Evolutionary conservation across 2,888 invertebrate species (phyloP).

Genomic region (Cryptocheilus praepositus): DNA sequence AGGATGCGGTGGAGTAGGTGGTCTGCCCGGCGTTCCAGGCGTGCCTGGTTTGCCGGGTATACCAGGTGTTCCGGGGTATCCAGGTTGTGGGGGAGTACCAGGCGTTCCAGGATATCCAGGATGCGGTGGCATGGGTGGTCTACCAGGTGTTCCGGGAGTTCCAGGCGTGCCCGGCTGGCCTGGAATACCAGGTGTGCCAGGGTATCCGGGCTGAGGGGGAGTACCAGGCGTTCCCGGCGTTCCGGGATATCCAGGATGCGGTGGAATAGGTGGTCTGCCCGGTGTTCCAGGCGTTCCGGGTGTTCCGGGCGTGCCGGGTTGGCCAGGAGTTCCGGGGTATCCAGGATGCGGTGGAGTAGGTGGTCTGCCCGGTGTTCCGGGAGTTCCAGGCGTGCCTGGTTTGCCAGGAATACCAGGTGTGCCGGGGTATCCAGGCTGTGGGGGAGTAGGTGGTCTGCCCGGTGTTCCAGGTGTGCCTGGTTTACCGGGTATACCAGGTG

Average conservation of each 20-base stretch:
- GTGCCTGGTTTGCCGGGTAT: constrained; percentile 55
- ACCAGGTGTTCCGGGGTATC: constrained; percentile 57
- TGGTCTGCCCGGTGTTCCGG: constrained; percentile 56
- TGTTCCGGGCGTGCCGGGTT: constrained; percentile 35
- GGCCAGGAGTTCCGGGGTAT: constrained; percentile 30
- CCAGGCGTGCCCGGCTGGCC: constrained; percentile 14
- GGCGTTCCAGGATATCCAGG: constrained; percentile 56
- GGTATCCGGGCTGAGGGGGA: constrained; percentile 51
- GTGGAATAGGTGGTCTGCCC: too few species aligned
- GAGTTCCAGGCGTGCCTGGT: too few species aligned
- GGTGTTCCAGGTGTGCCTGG: too few species aligned
- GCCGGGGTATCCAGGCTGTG: too few species aligned
- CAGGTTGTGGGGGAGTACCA: constrained; percentile 24
- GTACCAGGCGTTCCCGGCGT: constrained; percentile 52
- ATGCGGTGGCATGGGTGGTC: constrained; percentile 16
- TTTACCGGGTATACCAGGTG: too few species aligned
- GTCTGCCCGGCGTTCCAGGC: constrained; percentile 40
- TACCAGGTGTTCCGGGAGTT: constrained; percentile 39
- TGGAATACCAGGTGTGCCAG: constrained; percentile 35
- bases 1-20: constrained; percentile 31
- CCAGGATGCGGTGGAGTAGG: constrained; percentile 38
- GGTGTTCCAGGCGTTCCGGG: constrained; percentile 49
- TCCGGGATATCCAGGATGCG: too few species aligned
- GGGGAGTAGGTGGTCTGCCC: too few species aligned
- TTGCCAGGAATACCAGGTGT: too few species aligned